Conservation (phyloP, 2,888 invertebrate species). For the Scelioninae gen. 2 region DNA sequence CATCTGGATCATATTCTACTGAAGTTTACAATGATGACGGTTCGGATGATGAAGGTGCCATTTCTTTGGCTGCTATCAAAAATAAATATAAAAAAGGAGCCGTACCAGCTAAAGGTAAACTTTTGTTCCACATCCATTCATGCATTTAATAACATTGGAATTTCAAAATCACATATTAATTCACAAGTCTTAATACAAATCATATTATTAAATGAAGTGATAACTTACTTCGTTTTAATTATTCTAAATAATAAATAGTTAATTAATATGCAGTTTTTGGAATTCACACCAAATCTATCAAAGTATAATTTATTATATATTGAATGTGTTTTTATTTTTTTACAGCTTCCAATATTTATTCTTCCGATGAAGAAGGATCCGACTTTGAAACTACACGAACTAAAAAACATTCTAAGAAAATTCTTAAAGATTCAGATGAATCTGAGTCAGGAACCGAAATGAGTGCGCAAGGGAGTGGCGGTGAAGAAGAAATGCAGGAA, state of each 20-base stretch:
- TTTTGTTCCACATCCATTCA: too few relatives aligned
- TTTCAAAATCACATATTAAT: too few relatives aligned
- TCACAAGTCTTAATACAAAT: too few relatives aligned
- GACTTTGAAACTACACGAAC: constrained; percentile 87
- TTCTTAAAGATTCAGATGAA: constrained; percentile 86
- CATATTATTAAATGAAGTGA: too few relatives aligned
- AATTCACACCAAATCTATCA: too few relatives aligned
- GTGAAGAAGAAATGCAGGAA: constrained; percentile 71
- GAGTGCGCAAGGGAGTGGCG: constrained; percentile 74
- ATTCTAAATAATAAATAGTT: too few relatives aligned
- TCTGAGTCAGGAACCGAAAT: constrained; percentile 72
- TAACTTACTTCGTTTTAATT: too few relatives aligned
- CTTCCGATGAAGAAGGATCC: constrained; percentile 91
- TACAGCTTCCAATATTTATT: constrained; percentile 85
- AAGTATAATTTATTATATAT: neutral
- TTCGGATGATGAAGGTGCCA: constrained; percentile 95
- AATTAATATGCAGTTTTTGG: too few relatives aligned
- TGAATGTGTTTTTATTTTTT: neutral
- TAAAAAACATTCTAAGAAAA: constrained; percentile 85
- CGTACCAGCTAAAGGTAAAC: constrained; percentile 73
- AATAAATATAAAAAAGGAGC: constrained; percentile 88
- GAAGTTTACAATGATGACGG: constrained; percentile 83
- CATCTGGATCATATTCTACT: constrained; percentile 76
- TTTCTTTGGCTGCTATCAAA: constrained; percentile 95
- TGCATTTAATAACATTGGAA: too few relatives aligned